Conservation (phyloP, 1,140 invertebrate species). For the Berghia stephanieae region DNA sequence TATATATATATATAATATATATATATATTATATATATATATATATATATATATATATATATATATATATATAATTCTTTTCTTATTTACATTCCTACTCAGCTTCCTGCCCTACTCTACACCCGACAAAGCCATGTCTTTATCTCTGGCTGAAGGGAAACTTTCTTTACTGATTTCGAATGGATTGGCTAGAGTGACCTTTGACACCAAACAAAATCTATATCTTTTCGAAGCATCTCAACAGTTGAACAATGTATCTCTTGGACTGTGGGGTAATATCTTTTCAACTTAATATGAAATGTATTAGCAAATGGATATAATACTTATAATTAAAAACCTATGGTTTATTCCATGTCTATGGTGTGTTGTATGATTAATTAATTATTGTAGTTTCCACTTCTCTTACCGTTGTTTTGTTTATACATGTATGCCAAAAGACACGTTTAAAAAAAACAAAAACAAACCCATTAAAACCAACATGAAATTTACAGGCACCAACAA, state of each 20-base stretch:
- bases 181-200: not conserved
- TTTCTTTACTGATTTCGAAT: not conserved
- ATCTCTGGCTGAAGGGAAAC: not conserved
- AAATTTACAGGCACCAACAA: constrained; percentile 27
- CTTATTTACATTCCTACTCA: not conserved
- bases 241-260: not conserved
- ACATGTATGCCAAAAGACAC: no score
- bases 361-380: not conserved
- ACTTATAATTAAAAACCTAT: no score
- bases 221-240: not conserved
- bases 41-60: no score
- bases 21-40: no score
- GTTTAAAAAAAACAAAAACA: no score
- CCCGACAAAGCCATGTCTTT: not conserved
- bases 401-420: not conserved
- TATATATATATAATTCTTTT: no score
- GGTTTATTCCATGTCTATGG: no score
- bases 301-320: no score
- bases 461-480: no score
- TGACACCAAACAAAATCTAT: not conserved
- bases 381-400: not conserved
- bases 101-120: not conserved
- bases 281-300: no score
- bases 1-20: no score
- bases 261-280: constrained; percentile 17